Evolutionary conservation across 2,888 invertebrate species (phyloP), one percentile per base, ranked within the genome.

Genomic region (Epirrhoe tristata): DNA sequence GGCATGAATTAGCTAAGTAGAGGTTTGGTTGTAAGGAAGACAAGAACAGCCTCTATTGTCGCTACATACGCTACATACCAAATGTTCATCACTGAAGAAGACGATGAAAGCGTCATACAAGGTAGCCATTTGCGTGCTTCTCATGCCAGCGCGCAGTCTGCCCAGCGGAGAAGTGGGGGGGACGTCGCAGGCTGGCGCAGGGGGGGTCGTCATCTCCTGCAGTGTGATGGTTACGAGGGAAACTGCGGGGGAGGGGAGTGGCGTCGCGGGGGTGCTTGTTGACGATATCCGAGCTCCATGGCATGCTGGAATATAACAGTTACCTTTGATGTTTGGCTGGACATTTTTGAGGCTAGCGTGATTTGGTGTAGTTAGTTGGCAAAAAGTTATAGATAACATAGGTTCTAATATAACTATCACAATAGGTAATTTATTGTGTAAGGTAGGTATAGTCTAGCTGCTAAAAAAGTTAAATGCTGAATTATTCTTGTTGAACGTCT

Each of bases 61-160:
- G 2, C 10, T 39, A 39, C 10, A 36, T 39, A 10, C 12, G 12
- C 39, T 12, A 48, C 80, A 78, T 87, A 96, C 96, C 95, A 96
- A 96, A 90, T 98, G 98, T 78, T 97, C 97, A 82, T 98, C 98
- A 68, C 95, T 96, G 59, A 96, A 96, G 58, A 97, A 96, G 60
- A 98, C 90, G 61, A 98, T 94, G 77, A 97, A 97, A 0, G 96
- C 98, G 77, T 97, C 95, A 7, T 96, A 85, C 62, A 81, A 80
- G 0, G 86, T 79, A 53, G 83, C 87, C 81, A 86, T 85, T 69
- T 88, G 88, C n/a, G 90, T 73, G 73, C 85, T 87, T 48, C 82
- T 84, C 95, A 95, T 94, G 61, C 94, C 94, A 48, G 86, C 89
- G 2, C 95, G 93, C 14, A 95, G 86, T 16, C 87, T 78, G 3